Percentiles rank a stretch among this genome's conserved stretches.
Evolutionary conservation across 2,113 vertebrate genomes (phyloP).

Genomic region (Saiga tatarica): DNA sequence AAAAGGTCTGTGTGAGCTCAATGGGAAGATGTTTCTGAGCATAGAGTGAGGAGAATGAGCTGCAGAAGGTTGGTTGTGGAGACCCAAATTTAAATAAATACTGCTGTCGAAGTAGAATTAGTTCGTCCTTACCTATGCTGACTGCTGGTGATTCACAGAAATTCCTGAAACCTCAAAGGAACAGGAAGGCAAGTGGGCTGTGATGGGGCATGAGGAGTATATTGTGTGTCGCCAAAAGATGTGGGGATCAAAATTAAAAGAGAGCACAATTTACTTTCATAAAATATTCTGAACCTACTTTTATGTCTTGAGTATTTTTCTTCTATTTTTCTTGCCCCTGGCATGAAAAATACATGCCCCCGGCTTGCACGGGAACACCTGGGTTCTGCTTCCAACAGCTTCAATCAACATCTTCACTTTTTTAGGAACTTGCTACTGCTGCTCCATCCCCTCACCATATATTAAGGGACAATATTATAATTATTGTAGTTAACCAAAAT

Average conservation of each 20-base stretch:
- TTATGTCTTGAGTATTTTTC: background rate
- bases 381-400: background rate
- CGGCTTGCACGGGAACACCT: background rate
- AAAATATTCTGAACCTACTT: background rate
- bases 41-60: background rate
- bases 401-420: background rate
- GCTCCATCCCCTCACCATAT: fast-evolving
- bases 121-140: background rate
- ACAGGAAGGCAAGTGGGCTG: background rate
- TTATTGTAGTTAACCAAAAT: background rate
- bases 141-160: background rate
- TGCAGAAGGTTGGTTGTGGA: background rate
- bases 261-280: background rate
- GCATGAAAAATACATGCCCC: background rate
- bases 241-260: background rate
- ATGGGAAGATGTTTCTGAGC: background rate
- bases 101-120: background rate
- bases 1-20: background rate
- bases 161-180: background rate
- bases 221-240: background rate
- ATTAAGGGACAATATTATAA: background rate
- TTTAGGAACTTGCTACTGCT: background rate
- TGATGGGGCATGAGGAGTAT: background rate
- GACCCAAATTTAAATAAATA: background rate
- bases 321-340: background rate